Evolutionary conservation across 1,140 invertebrate genomes (phyloP), one percentile per base, ranked within the genome.

Genomic region (Orius insidiosus): DNA sequence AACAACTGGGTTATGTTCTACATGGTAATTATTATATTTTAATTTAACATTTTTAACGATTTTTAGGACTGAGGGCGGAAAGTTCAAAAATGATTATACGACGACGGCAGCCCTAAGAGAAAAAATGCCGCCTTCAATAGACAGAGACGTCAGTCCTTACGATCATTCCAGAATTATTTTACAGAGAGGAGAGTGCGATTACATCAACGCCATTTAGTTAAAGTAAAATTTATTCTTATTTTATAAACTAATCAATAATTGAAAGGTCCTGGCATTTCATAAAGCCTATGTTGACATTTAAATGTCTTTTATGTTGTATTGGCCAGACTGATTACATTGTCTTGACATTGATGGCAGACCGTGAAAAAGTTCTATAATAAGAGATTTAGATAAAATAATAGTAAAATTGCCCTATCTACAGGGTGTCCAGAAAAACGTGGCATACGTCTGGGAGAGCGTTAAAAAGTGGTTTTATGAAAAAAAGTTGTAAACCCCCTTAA

Each of bases 141-240:
- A 53, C 60, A 69, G 87, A 60, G 92, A 97, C 77, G 92, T 97
- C 1, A 85, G 80, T 58, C 92, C 93, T 19, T 97, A 84, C 60
- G 87, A 97, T 67, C 88, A 95, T 61, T 86, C 80, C 59, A 71
- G 92, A 52, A 80, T 97, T 45, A 67, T 84, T 40, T 66, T 97
- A 3, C 65, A 74, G 51, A 72, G 75, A 57, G 77, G 77, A 47
- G 63, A 72, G 32, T 74, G 70, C 42, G 80, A 88, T 63, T 98
- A 97, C 58, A 95, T 98, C 54, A 97, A 97, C 71, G 89, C 89
- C 31, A 94, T 66, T 64, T 85, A 48, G 75, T 94, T 46, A 73
- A 76, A 69, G 80, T 82, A 67, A 63, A 54, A 55, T 46, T 50
- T 48, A 9, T 38, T n/a, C 31, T 41, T 47, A 35, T 18, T 53